Percentiles rank a stretch among this genome's conserved stretches.
Evolutionary conservation across 2,797 vertebrate species (phyloP).

Genomic region (Buphagus erythrorhynchus): DNA sequence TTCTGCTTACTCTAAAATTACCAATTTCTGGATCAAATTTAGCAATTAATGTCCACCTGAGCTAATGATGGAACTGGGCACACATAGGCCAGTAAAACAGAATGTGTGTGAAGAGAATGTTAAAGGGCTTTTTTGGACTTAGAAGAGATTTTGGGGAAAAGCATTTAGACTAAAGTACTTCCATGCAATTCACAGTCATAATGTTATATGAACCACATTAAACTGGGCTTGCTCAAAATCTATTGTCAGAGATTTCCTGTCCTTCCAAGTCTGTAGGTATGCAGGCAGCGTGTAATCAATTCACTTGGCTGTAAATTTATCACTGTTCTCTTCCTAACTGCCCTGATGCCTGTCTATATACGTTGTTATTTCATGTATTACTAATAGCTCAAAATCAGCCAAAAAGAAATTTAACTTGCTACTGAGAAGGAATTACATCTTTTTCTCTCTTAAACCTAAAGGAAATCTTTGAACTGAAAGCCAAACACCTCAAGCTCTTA

Average conservation of each 20-base stretch:
- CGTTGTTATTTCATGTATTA: conserved; percentile 27
- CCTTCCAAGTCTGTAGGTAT: neutral
- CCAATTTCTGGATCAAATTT: neutral
- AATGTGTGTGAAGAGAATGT: neutral
- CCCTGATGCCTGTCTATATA: neutral
- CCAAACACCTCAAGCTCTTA: conserved; percentile 62
- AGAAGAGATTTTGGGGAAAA: neutral
- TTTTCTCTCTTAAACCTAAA: conserved; percentile 77
- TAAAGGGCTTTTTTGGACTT: neutral
- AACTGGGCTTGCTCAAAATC: neutral
- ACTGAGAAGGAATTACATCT: conserved; percentile 79
- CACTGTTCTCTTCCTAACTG: neutral
- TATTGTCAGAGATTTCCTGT: neutral
- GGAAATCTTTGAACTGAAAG: conserved; percentile 81
- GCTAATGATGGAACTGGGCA: neutral
- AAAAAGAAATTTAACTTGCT: conserved; percentile 71
- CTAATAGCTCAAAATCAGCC: conserved; percentile 60
- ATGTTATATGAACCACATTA: neutral
- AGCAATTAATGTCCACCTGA: neutral
- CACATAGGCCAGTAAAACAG: neutral
- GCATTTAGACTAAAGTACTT: neutral
- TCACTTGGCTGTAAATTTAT: neutral
- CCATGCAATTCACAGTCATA: neutral
- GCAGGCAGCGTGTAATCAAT: neutral
- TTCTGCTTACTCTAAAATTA: neutral